phyloP scores from a whole-genome alignment of 1,140 invertebrate genomes.

The Asbolus verrucosus region DNA sequence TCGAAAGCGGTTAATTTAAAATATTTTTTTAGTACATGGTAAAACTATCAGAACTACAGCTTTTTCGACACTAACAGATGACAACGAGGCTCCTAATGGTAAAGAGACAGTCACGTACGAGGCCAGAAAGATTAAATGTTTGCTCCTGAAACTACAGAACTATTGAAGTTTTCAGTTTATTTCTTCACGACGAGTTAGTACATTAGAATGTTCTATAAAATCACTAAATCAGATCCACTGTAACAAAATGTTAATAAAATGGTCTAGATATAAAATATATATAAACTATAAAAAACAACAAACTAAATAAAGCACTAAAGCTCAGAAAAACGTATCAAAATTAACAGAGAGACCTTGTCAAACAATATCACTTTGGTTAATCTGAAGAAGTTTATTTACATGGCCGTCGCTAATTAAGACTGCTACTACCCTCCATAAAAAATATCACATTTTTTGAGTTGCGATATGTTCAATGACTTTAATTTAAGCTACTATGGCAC shows the following conservation, averaged over 20 bases:
- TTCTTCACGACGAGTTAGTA: not conserved
- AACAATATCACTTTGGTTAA: not conserved
- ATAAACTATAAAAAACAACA: constrained; percentile 30
- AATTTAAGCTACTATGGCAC: constrained; percentile 78
- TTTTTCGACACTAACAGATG: constrained; percentile 84
- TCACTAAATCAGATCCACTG: constrained; percentile 2
- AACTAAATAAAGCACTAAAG: constrained; percentile 29
- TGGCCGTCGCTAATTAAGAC: not conserved
- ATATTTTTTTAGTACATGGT: constrained; percentile 79
- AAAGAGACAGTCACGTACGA: constrained; percentile 96
- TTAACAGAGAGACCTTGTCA: constrained; percentile 1
- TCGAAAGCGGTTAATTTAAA: not conserved
- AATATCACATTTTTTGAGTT: constrained; percentile 37
- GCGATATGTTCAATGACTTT: constrained; percentile 4
- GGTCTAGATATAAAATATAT: no score
- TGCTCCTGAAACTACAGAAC: constrained; percentile 80
- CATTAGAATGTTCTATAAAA: constrained; percentile 9
- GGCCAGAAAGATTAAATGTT: constrained; percentile 85
- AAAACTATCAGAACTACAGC: constrained; percentile 85
- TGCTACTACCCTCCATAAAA: not conserved
- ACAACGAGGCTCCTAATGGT: constrained; percentile 76
- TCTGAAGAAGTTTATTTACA: constrained; percentile 6
- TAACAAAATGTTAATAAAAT: constrained; percentile 35
- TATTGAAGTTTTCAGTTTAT: constrained; percentile 54
- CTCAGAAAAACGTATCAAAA: constrained; percentile 12